Percentiles rank a stretch among this genome's conserved stretches.
These are phyloP conservation scores for Hemaris fuciformis DNA, from an alignment of 2,888 invertebrate genomes.

Conservation along the genomic window DNA sequence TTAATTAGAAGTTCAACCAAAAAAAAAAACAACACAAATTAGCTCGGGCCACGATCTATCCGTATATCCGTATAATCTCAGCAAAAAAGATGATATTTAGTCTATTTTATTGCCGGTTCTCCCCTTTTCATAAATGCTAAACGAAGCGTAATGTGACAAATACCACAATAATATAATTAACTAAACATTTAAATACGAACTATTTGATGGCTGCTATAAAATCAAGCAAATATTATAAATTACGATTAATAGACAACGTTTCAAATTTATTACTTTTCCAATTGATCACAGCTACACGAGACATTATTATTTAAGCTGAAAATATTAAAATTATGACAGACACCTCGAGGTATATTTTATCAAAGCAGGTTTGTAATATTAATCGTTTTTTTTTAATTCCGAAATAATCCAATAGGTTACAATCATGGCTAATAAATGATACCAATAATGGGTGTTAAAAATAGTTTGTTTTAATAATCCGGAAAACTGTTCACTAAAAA, in stretches of 20 bases:
- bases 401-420: no score
- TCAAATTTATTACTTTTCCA: conserved; percentile 34
- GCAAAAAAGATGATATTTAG: background rate
- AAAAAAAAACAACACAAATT: background rate
- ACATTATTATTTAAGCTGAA: conserved; percentile 29
- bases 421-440: no score
- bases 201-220: conserved; percentile 26
- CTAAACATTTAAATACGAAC: conserved; percentile 37
- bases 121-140: conserved; percentile 26
- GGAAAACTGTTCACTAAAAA: no score
- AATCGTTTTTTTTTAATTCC: no score
- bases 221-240: conserved; percentile 47
- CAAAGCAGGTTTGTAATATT: no score
- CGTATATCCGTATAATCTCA: background rate
- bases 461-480: no score
- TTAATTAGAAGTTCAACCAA: background rate
- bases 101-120: conserved; percentile 14
- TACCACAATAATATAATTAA: conserved; percentile 47
- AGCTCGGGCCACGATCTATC: background rate
- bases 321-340: conserved; percentile 23
- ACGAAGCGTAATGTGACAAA: conserved; percentile 42
- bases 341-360: no score
- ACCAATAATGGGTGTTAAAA: no score
- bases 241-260: conserved; percentile 30
- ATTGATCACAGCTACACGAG: conserved; percentile 30